Conservation (phyloP, 2,113 vertebrate species). For the Semnornis frantzii region DNA sequence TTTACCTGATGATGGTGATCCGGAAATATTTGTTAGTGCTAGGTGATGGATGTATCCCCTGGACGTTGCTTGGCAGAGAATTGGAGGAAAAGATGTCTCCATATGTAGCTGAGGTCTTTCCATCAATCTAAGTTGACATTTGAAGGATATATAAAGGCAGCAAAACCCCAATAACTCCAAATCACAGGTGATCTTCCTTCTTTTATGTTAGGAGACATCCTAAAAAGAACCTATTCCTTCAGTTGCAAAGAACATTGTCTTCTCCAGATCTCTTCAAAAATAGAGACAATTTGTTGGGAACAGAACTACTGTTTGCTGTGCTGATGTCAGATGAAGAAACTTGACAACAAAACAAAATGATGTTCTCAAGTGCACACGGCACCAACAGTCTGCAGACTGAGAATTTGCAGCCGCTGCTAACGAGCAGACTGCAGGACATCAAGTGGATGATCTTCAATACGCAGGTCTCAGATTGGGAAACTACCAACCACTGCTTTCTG, state of each 20-base stretch:
- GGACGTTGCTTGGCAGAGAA: neutral
- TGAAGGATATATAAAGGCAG: neutral
- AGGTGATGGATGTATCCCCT: neutral
- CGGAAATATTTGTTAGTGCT: neutral
- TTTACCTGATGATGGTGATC: neutral
- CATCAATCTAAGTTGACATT: neutral
- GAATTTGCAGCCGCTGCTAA: neutral
- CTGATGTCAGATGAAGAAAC: neutral
- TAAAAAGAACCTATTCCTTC: neutral
- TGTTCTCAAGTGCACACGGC: accelerated
- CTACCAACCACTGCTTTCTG: neutral
- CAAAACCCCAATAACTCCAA: neutral
- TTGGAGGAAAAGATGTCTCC: neutral
- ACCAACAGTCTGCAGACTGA: accelerated
- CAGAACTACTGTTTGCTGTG: neutral
- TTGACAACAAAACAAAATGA: neutral
- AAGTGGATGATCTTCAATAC: neutral
- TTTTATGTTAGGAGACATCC: neutral
- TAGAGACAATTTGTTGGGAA: neutral
- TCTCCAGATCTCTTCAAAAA: neutral
- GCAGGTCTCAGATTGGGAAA: neutral
- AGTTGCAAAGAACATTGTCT: neutral
- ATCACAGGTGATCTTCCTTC: neutral
- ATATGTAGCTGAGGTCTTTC: neutral
- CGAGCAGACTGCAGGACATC: neutral